phyloP scores from a whole-genome alignment of 37 sponge, comb jelly and placozoan genomes.

The Petrosia ficiformis region DNA sequence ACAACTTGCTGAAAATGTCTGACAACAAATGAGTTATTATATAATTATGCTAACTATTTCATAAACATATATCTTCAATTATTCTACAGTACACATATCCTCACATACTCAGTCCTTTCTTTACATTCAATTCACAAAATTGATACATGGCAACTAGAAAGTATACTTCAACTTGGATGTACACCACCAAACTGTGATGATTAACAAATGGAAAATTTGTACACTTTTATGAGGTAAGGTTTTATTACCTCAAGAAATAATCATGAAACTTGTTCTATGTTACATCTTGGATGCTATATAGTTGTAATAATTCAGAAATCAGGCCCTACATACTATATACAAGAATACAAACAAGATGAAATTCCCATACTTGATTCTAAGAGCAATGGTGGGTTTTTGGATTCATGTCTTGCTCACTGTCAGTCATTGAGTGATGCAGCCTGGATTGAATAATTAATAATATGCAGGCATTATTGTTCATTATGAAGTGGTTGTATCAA shows the following conservation, averaged over 20 bases:
- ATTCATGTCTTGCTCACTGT: constrained; percentile 78
- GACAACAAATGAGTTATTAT: no score
- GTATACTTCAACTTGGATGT: constrained; percentile 51
- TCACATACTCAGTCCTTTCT: constrained; percentile 71
- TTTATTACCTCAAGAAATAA: no score
- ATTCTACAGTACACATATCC: constrained; percentile 64
- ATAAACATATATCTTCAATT: no score
- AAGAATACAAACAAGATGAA: constrained; percentile 30
- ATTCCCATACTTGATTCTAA: constrained; percentile 26
- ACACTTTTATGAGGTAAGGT: no score
- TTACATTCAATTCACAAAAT: constrained; percentile 65
- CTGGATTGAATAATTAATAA: constrained; percentile 60
- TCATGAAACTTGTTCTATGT: no score
- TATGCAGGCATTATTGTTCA: no score
- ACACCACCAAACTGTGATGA: constrained; percentile 54
- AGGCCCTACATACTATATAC: no score
- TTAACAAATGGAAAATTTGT: constrained; percentile 41
- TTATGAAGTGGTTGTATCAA: no score
- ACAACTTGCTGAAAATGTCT: no score
- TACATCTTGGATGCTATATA: no score
- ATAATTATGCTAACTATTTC: no score
- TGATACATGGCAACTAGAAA: constrained; percentile 71
- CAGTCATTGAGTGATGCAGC: constrained; percentile 53
- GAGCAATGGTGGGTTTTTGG: constrained; percentile 61
- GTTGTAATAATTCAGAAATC: no score